Base-by-base conservation (phyloP, 2,888 invertebrate genomes). In the Hymenopus coronatus region DNA sequence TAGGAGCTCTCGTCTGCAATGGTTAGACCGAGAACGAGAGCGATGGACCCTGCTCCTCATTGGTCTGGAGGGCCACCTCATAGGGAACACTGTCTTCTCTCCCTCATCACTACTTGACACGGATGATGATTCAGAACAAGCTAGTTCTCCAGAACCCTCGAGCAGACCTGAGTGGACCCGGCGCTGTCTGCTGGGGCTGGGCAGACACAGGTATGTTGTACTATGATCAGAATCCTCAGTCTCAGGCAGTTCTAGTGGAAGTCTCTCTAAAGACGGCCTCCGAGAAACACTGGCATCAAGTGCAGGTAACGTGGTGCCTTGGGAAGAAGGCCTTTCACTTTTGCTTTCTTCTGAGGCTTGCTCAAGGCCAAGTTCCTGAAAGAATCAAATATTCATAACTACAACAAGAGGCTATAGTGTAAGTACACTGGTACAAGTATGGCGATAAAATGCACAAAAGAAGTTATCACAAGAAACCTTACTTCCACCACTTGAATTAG, bases 91-190 rank as follows among this genome's bases (percentile, higher is more conserved):
- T 7, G 88, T 86, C 27, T 30, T 30, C 54, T 88, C 90, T 27
- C 84, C 82, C 20, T 85, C 89, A 81, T 83, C 70, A 25, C 88
- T 88, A 33, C 83, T 86, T 4, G 88, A 89, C 15, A 85, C 85
- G n/a, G 87, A 83, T 28, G 90, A 90, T 8, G 89, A 89, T 30
- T 90, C 90, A 28, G 90, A 90, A 54, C 88, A 89, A 15, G 87
- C 89, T 20, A 89, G 88, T 54, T 89, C 89, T 27, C 89, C 90
- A n/a, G 90, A 90, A 25, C 89, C 90, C 30, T 89, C 90, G 25
- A 88, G 84, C n/a, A 88, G n/a, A 46, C 86, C n/a, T 27, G 81
- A n/a, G 12, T 81, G 54, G 20, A 70, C 83, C 6, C 84, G 25
- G 3, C 83, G 85, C 20, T 20, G 54, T 70, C 54, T 70, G 54